Base-by-base conservation (phyloP, 1,140 invertebrate genomes). In the Zaprionus africanus region DNA sequence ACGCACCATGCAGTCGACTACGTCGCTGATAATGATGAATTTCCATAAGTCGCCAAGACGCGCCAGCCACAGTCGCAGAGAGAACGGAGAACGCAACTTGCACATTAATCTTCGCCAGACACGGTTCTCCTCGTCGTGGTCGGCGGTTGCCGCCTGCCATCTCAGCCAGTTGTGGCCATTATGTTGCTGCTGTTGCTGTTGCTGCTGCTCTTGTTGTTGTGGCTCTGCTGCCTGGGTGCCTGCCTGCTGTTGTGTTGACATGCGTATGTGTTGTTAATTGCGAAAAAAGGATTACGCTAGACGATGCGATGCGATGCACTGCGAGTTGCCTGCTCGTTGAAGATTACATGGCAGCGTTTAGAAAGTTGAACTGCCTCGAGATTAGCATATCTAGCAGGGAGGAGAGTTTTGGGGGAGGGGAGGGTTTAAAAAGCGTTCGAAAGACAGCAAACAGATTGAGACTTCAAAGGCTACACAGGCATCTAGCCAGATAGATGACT, bases 201-300 rank as follows among this genome's bases (percentile, higher is more conserved):
- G 53, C 34, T 54, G 6, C 2, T 64, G 57, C 65, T 69, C 26
- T 36, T 61, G 15, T 64, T 79, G 64, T 51, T 69, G 41, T 36
- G 57, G 53, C 41, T 54, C 43, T 61, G 49, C 31, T 76, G 79
- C 46, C 46, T 51, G 63, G 49, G 24, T 76, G 79, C 46, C 46
- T 51, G 63, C 41, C 31, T 54, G 34, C 69, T 78, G 81, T 76
- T 88, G 85, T 85, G 82, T 79, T 84, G 78, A 84, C 78, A 88
- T 91, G 88, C 88, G 88, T 91, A 84, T 88, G 85, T 82, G 91
- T 81, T 91, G 79, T 92, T 92, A 92, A 92, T 92, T 92, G 91
- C 86, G 54, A 83, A 87, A 82, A 84, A 91, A 80, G 80, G 82
- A 87, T 82, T 90, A 81, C 71, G 60, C 43, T 76, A 79, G 80